Conservation (phyloP, 1,140 invertebrate genomes). For the Acromyrmex echinatior region DNA sequence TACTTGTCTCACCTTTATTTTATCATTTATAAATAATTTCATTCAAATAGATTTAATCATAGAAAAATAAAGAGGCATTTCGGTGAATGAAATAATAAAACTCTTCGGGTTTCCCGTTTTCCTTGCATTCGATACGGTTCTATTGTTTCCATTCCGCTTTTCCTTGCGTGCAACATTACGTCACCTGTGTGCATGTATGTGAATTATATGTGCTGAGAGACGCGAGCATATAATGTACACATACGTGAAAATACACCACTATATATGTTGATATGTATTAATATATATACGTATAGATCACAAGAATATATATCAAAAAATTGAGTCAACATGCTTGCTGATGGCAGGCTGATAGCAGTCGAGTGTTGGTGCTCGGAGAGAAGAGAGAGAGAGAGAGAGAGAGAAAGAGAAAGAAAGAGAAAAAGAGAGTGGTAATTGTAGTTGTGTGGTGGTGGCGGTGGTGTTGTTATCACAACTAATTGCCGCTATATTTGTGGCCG, state of each 20-base stretch:
- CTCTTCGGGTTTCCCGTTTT: background rate
- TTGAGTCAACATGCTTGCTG: constrained; percentile 82
- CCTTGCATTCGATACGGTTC: background rate
- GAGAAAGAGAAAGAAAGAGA: constrained; percentile 57
- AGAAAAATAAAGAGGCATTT: background rate
- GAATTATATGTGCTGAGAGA: constrained; percentile 45
- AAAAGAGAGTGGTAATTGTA: constrained; percentile 70
- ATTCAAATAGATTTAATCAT: background rate
- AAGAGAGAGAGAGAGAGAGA: constrained; percentile 74
- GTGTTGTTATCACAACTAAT: constrained; percentile 69
- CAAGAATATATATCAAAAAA: constrained; percentile 70
- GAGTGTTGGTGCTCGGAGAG: constrained; percentile 85
- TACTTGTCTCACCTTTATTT: background rate
- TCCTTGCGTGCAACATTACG: constrained; percentile 54
- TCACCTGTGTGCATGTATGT: constrained; percentile 48
- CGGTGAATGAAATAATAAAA: background rate
- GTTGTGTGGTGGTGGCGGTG: constrained; percentile 65
- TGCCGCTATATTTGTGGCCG: constrained; percentile 44
- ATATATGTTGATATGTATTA: constrained; percentile 47
- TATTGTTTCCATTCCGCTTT: constrained; percentile 52
- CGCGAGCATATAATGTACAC: constrained; percentile 55
- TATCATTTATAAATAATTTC: background rate
- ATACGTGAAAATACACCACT: constrained; percentile 67
- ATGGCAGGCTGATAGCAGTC: constrained; percentile 81
- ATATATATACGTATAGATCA: constrained; percentile 50